phyloP scores from a whole-genome alignment of 35 echinoderm and acorn worm species.

The Eucidaris tribuloides region DNA sequence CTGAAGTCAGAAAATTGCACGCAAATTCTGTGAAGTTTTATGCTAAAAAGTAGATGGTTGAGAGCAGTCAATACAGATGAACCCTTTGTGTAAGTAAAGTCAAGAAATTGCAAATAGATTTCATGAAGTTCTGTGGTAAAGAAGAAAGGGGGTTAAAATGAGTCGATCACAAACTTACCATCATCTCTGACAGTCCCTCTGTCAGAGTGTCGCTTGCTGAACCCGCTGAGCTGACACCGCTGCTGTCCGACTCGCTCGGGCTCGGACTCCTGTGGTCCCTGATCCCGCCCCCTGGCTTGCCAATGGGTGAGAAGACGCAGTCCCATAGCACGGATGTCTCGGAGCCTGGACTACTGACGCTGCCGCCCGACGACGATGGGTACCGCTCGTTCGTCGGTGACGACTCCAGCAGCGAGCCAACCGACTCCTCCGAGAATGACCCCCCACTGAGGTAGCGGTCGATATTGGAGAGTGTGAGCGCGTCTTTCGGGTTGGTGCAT shows the following conservation, averaged over 20 bases:
- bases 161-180: constrained; percentile 11
- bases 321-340: constrained; percentile 80
- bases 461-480: constrained; percentile 84
- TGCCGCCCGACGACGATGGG: neutral
- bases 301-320: constrained; percentile 73
- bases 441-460: constrained; percentile 83
- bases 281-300: neutral
- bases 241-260: constrained; percentile 92
- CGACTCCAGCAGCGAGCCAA: neutral
- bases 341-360: constrained; percentile 39
- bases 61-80: too few species aligned
- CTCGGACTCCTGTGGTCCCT: constrained; percentile 46
- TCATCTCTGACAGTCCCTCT: constrained; percentile 61
- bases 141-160: too few species aligned
- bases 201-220: constrained; percentile 68
- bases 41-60: too few species aligned
- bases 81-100: too few species aligned
- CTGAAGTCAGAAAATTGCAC: too few species aligned
- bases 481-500: constrained; percentile 90
- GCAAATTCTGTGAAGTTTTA: too few species aligned
- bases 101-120: too few species aligned
- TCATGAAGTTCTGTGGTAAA: too few species aligned
- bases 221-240: constrained; percentile 82
- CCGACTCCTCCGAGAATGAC: neutral
- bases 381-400: neutral